phyloP scores from a whole-genome alignment of 2,797 vertebrate genomes.

The Pempheris klunzingeri region DNA sequence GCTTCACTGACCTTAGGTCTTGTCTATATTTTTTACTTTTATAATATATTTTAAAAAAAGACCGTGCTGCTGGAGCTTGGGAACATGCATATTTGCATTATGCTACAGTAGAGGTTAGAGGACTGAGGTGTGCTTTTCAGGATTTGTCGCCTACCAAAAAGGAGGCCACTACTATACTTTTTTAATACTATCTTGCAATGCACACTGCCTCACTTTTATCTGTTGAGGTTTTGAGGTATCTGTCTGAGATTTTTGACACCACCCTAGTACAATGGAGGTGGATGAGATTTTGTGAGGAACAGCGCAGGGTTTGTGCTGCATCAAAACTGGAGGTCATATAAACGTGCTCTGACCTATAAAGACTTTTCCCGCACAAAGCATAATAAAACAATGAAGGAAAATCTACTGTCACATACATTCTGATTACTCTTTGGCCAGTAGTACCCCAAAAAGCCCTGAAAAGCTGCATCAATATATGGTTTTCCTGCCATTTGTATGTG shows the following conservation, averaged over 20 bases:
- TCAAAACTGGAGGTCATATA: neutral
- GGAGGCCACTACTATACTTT: neutral
- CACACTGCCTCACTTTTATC: neutral
- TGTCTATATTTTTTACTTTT: constrained; percentile 4
- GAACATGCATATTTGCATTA: neutral
- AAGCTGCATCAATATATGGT: neutral
- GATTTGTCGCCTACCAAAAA: neutral
- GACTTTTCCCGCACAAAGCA: neutral
- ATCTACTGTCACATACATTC: neutral
- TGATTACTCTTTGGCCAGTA: neutral
- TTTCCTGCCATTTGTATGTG: neutral
- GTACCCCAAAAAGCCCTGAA: neutral
- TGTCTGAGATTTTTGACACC: neutral
- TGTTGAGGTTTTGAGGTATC: constrained; percentile 4
- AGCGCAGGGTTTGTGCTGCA: neutral
- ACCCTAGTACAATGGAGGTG: neutral
- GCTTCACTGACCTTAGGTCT: neutral
- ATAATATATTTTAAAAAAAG: constrained; percentile 4
- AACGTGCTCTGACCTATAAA: neutral
- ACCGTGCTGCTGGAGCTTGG: neutral
- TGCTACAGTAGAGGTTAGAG: too few relatives aligned
- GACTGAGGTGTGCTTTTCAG: neutral
- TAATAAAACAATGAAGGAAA: neutral
- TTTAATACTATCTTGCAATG: neutral
- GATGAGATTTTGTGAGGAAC: neutral